phyloP scores from a whole-genome alignment of 2,113 vertebrate genomes.

The Spheniscus mendiculus region DNA sequence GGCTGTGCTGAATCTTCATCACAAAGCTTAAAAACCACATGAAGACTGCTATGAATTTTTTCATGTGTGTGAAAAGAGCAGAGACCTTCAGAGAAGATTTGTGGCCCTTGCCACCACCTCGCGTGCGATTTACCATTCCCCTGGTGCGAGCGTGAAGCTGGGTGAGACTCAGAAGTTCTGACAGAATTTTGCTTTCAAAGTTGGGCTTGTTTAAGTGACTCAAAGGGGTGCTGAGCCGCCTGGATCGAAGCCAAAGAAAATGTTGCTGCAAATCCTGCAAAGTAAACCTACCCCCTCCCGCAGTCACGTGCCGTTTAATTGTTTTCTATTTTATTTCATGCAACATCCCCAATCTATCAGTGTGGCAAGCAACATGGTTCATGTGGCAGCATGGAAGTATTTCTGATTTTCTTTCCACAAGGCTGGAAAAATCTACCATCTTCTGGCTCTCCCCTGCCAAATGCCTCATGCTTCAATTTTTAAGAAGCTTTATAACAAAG shows the following conservation, averaged over 20 bases:
- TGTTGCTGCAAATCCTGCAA: slow-evolving; percentile 33
- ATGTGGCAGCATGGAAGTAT: not conserved
- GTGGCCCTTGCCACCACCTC: not conserved
- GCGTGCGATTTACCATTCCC: rapidly evolving
- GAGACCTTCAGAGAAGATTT: not conserved
- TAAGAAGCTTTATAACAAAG: not conserved
- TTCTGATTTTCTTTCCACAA: not conserved
- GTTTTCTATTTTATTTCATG: slow-evolving; percentile 27
- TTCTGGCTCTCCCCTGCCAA: not conserved
- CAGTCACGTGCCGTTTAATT: slow-evolving; percentile 9
- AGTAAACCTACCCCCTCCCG: not conserved
- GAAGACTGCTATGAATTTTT: not conserved
- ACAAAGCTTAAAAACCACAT: not conserved
- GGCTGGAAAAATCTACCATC: not conserved
- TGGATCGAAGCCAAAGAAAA: slow-evolving; percentile 46
- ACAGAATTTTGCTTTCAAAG: slow-evolving; percentile 21
- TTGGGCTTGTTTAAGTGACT: slow-evolving; percentile 51
- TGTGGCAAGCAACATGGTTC: not conserved
- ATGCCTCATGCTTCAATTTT: not conserved
- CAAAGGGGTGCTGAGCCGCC: slow-evolving; percentile 21
- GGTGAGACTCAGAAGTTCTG: not conserved
- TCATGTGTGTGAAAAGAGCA: not conserved
- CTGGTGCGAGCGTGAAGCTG: not conserved
- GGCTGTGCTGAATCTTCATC: not conserved
- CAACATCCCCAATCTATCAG: not conserved